Percentiles rank a stretch among this genome's conserved stretches.
Conservation (phyloP, 2,888 invertebrate species). For the Bombyx huttoni region DNA sequence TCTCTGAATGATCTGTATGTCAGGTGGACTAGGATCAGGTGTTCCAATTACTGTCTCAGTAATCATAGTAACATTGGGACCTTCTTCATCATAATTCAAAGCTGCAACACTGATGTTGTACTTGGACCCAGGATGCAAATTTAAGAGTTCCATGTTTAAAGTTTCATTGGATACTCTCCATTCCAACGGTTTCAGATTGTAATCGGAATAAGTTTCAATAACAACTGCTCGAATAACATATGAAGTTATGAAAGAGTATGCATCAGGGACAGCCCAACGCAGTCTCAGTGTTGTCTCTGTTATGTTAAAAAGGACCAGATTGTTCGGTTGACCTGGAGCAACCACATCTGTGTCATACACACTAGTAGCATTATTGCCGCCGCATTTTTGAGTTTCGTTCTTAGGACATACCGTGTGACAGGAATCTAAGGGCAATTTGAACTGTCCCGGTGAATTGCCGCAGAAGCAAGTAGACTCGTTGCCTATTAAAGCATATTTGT, state of each 20-base stretch:
- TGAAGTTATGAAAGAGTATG: constrained; percentile 61
- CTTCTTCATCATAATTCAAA: constrained; percentile 71
- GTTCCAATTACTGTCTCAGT: constrained; percentile 81
- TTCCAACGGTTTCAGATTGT: constrained; percentile 56
- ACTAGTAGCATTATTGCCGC: constrained; percentile 76
- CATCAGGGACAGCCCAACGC: constrained; percentile 72
- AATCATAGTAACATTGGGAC: constrained; percentile 67
- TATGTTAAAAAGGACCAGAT: constrained; percentile 69
- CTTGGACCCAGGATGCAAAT: constrained; percentile 80
- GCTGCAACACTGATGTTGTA: constrained; percentile 84
- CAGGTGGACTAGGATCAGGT: constrained; percentile 79
- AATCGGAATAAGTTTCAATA: constrained; percentile 71
- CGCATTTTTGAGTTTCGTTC: constrained; percentile 76
- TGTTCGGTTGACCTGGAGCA: constrained; percentile 79
- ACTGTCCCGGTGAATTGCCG: constrained; percentile 50
- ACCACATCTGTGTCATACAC: constrained; percentile 77
- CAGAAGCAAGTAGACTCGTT: constrained; percentile 61
- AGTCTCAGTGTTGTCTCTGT: constrained; percentile 76
- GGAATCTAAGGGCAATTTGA: constrained; percentile 44
- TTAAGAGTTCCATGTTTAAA: constrained; percentile 69
- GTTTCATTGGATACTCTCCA: constrained; percentile 75
- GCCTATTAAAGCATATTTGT: constrained; percentile 55
- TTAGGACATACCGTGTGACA: constrained; percentile 75
- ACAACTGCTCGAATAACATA: constrained; percentile 72
- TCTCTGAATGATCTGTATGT: constrained; percentile 76